Evolutionary conservation across 2,888 invertebrate species (phyloP), one percentile per base, ranked within the genome.

Genomic region (Diaprepes abbreviatus): DNA sequence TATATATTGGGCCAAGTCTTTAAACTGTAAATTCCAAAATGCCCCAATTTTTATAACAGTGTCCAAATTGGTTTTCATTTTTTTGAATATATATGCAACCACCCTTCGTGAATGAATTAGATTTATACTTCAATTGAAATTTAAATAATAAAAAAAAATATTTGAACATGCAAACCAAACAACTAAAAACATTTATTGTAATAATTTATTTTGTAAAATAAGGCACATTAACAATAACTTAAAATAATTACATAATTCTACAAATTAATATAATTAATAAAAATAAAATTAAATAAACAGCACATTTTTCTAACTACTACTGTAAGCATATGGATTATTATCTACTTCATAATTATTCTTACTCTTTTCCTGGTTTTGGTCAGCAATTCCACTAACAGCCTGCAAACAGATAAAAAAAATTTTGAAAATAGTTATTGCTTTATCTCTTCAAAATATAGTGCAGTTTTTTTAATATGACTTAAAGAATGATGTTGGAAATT

Each of bases 361-460:
- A 93, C 93, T 92, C 88, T 93, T 93, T 77, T 92, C 89, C 84
- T 91, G 90, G 75, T 89, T 88, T 76, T 90, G 89, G 82, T 93
- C 93, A 67, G 92, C 92, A 74, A 93, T 87, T 73, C 93, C 93
- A 84, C 92, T 93, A 6, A 93, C 93, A 78, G 93, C 93, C 92
- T 93, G 66, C 55, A 74, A 70, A 9, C n/a, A 50, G 6, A 57
- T 28, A 17, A 28, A 19, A n/a, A n/a, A n/a, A n/a, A n/a, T n/a
- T n/a, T n/a, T n/a, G n/a, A n/a, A n/a, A n/a, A n/a, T n/a, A n/a
- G n/a, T n/a, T n/a, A n/a, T n/a, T n/a, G n/a, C n/a, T n/a, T n/a
- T n/a, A n/a, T n/a, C n/a, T n/a, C n/a, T n/a, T n/a, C n/a, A n/a
- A n/a, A n/a, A n/a, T n/a, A n/a, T n/a, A n/a, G n/a, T n/a, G n/a